Evolutionary conservation across 2,113 vertebrate species (phyloP).

Genomic region (Argyrosomus japonicus): DNA sequence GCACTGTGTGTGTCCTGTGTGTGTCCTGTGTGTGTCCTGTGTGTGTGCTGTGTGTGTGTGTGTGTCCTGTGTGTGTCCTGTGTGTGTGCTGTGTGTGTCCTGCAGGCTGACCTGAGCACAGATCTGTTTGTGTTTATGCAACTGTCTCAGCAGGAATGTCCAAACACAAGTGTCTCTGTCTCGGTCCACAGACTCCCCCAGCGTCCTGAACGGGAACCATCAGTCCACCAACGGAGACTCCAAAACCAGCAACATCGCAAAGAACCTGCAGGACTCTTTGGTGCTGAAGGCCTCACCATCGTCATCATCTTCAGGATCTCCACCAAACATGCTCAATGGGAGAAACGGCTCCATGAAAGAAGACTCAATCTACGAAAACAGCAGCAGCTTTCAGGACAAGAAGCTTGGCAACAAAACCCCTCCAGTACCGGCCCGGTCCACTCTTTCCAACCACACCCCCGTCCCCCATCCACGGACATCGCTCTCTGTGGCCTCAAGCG

Average conservation of each 20-base stretch:
- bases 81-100: too few species aligned
- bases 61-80: too few species aligned
- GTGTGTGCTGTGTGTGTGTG: too few species aligned
- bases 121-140: constrained; percentile 65
- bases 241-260: constrained; percentile 88
- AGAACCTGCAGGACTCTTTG: constrained; percentile 90
- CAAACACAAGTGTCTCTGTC: constrained; percentile 66
- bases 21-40: too few species aligned
- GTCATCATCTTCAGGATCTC: constrained; percentile 38
- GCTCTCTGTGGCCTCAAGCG: constrained; percentile 41
- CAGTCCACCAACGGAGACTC: constrained; percentile 71
- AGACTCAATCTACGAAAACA: constrained; percentile 89
- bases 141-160: constrained; percentile 63
- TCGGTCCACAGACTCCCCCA: constrained; percentile 80
- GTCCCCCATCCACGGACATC: constrained; percentile 76
- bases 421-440: constrained; percentile 84
- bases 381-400: constrained; percentile 79
- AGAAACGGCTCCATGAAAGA: constrained; percentile 79
- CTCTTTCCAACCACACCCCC: constrained; percentile 82
- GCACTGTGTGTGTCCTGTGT: constrained; percentile 5
- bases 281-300: constrained; percentile 82
- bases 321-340: constrained; percentile 84
- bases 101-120: constrained; percentile 20
- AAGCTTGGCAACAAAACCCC: constrained; percentile 78
- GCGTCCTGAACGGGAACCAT: constrained; percentile 86